Evolutionary conservation across 1,140 invertebrate species (phyloP), one percentile per base, ranked within the genome.

Genomic region (Drosophila littoralis): DNA sequence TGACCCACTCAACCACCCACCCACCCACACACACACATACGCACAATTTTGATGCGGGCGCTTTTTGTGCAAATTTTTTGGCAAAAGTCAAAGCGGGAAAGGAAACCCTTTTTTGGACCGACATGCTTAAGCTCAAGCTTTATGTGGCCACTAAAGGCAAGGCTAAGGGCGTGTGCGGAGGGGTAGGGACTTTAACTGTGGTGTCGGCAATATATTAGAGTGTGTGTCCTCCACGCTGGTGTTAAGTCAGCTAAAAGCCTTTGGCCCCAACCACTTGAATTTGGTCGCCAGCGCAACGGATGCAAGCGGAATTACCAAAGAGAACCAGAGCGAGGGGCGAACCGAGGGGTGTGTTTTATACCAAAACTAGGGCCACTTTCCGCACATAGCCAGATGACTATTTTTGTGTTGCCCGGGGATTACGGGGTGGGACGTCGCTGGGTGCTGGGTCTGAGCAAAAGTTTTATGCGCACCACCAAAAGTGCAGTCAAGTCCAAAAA

Each of bases 161-260:
- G 64, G 36, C 67, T 15, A 33, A 40, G 38, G 50, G 22, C 42
- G 58, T 32, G 69, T 15, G 22, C 7, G 2, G 6, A 0, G n/a
- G 28, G 32, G 4, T 5, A 12, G 17, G 22, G 22, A 28, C 22
- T 28, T 28, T 28, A 28, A 28, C 22, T 28, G 33, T 50, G 28
- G 48, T 15, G 69, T 45, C 58, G 51, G 51, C 60, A 75, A 88
- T 88, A 88, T 89, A 75, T 88, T 77, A 52, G 79, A 58, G 66
- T 83, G 55, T 81, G 60, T 65, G 48, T 75, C 28, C 65, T 77
- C 17, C 46, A 28, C 52, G 59, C 67, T 81, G 79, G 82, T 85
- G 83, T 86, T 86, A 88, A 88, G 83, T 86, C 83, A 83, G 83
- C 83, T 86, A 89, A 86, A 86, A 86, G 83, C 83, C 83, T 88